Conservation (phyloP, 2,888 invertebrate genomes). For the Platycnemis pennipes region DNA sequence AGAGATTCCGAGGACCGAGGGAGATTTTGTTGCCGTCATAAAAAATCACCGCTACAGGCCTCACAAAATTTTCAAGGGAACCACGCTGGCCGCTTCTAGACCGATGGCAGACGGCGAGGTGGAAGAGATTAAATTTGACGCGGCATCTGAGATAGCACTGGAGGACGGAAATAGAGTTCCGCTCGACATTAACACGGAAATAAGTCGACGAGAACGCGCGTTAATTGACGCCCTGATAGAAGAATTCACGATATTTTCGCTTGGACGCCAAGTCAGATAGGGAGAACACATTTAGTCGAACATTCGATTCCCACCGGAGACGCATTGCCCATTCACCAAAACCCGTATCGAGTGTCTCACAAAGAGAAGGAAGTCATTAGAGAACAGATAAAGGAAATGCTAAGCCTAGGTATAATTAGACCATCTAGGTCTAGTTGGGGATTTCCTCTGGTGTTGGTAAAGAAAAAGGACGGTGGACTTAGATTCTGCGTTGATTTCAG, state of each 20-base stretch:
- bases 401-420: not conserved
- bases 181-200: too few species aligned
- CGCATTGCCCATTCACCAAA: not conserved
- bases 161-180: too few species aligned
- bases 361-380: not conserved
- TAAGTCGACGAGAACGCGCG: too few species aligned
- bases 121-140: not conserved
- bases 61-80: not conserved
- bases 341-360: not conserved
- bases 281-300: not conserved
- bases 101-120: too few species aligned
- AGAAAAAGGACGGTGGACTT: not conserved
- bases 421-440: not conserved
- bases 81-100: too few species aligned
- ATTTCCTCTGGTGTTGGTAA: not conserved
- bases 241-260: too few species aligned
- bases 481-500: too few species aligned
- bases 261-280: not conserved
- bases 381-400: not conserved
- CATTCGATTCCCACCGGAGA: not conserved
- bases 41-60: too few species aligned
- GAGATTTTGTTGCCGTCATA: too few species aligned
- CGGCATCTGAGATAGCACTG: too few species aligned
- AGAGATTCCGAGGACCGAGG: too few species aligned
- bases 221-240: too few species aligned